phyloP scores from a whole-genome alignment of 2,888 invertebrate genomes.

The Cyrtodaria siliqua region DNA sequence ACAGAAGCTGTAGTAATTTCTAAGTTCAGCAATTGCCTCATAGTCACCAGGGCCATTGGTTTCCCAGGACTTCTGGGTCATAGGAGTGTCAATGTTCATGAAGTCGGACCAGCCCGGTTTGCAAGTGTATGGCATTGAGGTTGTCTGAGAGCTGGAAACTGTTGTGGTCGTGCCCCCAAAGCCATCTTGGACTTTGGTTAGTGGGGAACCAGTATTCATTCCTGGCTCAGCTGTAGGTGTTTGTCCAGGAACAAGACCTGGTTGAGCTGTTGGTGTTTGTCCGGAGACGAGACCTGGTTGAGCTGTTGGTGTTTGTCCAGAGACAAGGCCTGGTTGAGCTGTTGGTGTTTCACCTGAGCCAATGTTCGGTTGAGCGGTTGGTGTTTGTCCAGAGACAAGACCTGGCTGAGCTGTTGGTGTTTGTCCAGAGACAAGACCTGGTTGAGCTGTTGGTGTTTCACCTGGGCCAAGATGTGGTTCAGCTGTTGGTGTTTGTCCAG shows the following conservation, averaged over 20 bases:
- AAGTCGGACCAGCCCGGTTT: conserved; percentile 72
- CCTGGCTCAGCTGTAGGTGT: conserved; percentile 28
- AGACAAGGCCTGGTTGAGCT: conserved; percentile 33
- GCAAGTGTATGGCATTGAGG: conserved; percentile 65
- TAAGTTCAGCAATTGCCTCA: conserved; percentile 67
- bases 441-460: conserved; percentile 49
- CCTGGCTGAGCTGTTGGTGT: conserved; percentile 52
- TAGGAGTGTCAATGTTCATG: conserved; percentile 74
- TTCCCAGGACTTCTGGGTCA: conserved; percentile 48
- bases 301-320: conserved; percentile 42
- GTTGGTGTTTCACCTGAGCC: conserved; percentile 33
- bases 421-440: conserved; percentile 21
- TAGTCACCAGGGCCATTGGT: conserved; percentile 67
- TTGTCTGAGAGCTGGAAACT: conserved; percentile 31
- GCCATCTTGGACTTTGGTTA: conserved; percentile 17
- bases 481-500: conserved; percentile 55
- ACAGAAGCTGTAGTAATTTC: conserved; percentile 75
- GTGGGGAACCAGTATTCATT: not conserved
- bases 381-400: conserved; percentile 23
- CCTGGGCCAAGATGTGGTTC: conserved; percentile 31
- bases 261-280: conserved; percentile 34
- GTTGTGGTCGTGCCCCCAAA: conserved; percentile 8
- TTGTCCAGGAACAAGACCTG: conserved; percentile 24
- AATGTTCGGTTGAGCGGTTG: conserved; percentile 45
- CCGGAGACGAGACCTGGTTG: conserved; percentile 19